Base-by-base conservation (phyloP, 2,113 vertebrate species). In the Phalacrocorax aristotelis region DNA sequence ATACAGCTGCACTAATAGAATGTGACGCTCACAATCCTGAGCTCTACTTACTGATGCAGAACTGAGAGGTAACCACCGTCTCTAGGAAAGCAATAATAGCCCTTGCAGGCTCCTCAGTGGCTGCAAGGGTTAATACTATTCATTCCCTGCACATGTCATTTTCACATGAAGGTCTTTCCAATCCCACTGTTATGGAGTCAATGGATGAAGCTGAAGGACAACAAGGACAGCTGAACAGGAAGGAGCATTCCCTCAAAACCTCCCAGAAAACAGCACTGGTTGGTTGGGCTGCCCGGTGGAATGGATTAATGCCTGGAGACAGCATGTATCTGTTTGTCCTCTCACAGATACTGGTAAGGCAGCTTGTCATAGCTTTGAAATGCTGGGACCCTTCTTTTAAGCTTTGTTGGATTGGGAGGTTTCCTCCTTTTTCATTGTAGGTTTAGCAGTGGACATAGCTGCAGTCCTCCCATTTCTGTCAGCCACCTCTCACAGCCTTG, bases 311-410 rank as follows among this genome's bases (percentile, higher is more conserved):
- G 60, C 98, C 98, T 89, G 98, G 98, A 97, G 97, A 87, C 98
- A 98, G 70, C 91, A 92, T 99, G 69, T 98, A 97, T 94, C 97
- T 99, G 68, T 99, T 99, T 46, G 98, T 98, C 66, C 75, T 99
- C 79, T 99, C 98, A 21, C 99, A 99, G 98, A 98, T 99, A 96
- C 97, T 98, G 98, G 99, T 99, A 98, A 98, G 98, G 91, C 57
- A 66, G 62, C 58, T 77, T 77, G 60, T 81, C 48, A 10, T 69
- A 1, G 1, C 40, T 70, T 92, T 69, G 76, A 81, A 52, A 77
- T 89, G 42, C 66, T 77, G 57, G 49, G 20, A 61, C 36, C 30
- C 23, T 55, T 62, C 29, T 80, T 66, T 38, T 34, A 38, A 42
- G 68, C 38, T 80, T 52, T 4, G 2, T 57, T 89, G 70, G 10